These are phyloP conservation scores for Myrmecobius fasciatus DNA, from an alignment of 2,113 vertebrate species.

Conservation along the genomic window DNA sequence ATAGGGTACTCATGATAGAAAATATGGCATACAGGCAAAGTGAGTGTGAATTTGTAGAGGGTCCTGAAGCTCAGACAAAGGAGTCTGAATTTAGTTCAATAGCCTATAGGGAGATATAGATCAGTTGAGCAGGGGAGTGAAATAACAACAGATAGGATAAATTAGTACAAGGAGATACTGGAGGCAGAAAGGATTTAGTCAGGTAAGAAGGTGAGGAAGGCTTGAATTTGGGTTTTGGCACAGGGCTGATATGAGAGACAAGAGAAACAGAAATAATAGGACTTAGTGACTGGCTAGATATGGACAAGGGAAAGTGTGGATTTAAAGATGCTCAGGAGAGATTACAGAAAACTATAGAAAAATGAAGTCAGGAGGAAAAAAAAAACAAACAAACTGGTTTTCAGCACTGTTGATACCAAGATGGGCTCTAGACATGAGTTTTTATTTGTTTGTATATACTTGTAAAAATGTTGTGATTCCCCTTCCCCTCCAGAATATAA, in stretches of 20 bases:
- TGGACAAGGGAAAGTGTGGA: background rate
- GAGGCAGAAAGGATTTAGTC: background rate
- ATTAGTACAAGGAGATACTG: background rate
- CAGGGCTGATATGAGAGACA: background rate
- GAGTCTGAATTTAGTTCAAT: background rate
- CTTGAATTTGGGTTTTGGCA: background rate
- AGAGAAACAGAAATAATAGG: background rate
- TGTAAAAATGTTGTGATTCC: background rate
- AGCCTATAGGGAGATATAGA: background rate
- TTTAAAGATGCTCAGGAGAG: background rate
- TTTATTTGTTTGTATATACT: background rate
- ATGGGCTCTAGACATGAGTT: background rate
- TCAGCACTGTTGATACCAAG: background rate
- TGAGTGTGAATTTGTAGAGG: background rate
- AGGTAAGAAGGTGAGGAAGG: background rate
- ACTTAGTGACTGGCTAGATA: background rate
- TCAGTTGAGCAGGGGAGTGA: background rate
- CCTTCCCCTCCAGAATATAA: background rate
- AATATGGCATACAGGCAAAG: background rate
- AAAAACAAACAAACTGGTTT: too few species aligned
- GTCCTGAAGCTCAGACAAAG: background rate
- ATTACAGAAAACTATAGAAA: background rate
- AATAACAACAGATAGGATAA: background rate
- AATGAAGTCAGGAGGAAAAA: background rate
- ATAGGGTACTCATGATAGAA: background rate